A percentile compares a stretch with the other conserved stretches of the same genome.
phyloP scores from a whole-genome alignment of 2,113 vertebrate species.

The Sterrhoptilus dennistouni region DNA sequence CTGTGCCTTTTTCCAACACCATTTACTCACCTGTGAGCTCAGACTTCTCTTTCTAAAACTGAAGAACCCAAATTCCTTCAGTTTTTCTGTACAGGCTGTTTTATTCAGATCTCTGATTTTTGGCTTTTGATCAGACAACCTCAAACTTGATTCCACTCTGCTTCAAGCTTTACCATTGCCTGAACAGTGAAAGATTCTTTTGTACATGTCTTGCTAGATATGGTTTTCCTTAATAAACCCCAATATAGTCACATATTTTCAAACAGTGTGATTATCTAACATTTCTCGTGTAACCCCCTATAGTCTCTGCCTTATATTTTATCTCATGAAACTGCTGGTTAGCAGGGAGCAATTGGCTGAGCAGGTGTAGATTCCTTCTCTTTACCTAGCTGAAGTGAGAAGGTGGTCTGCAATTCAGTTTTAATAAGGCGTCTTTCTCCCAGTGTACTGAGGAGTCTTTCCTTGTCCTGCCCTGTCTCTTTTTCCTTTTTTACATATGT shows the following conservation, averaged over 20 bases:
- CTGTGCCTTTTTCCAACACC: neutral
- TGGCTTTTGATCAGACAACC: neutral
- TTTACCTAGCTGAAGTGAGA: neutral
- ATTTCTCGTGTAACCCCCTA: neutral
- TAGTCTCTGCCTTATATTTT: neutral
- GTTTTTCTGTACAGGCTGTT: accelerated
- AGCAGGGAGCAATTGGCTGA: neutral
- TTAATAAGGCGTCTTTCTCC: neutral
- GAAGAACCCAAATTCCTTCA: neutral
- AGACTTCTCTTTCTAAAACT: neutral
- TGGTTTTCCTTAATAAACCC: neutral
- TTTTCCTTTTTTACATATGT: neutral
- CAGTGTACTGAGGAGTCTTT: neutral
- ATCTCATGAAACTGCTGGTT: neutral
- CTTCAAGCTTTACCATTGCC: neutral
- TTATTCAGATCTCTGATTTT: neutral
- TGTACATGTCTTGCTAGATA: neutral
- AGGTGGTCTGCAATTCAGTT: neutral
- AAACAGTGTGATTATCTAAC: neutral
- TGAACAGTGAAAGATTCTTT: neutral
- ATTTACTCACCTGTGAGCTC: neutral
- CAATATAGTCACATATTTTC: neutral
- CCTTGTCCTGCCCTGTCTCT: neutral
- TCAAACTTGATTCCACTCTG: neutral
- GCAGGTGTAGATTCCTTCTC: neutral